A percentile compares a stretch with the other conserved stretches of the same genome.
Conservation (phyloP, 2,888 invertebrate species). For the Strigamia crassipes region DNA sequence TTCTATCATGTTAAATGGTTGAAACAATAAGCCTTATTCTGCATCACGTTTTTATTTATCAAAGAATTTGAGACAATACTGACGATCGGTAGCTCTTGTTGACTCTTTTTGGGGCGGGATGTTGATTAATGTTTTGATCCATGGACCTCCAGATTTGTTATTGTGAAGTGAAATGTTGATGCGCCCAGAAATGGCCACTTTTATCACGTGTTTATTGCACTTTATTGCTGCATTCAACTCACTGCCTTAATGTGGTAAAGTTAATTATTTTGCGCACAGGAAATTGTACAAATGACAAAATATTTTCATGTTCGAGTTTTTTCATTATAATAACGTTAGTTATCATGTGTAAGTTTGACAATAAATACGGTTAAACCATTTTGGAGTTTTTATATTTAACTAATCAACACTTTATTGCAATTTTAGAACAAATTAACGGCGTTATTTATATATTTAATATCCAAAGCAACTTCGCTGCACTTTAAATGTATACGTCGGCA, state of each 20-base stretch:
- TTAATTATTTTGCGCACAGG: not conserved
- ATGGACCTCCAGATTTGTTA: not conserved
- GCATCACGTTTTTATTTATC: not conserved
- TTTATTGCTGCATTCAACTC: not conserved
- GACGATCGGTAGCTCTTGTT: not conserved
- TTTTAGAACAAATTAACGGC: not conserved
- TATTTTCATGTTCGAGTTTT: not conserved
- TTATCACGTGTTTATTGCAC: not conserved
- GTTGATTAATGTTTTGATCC: not conserved
- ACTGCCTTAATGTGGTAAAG: not conserved
- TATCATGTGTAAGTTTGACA: not conserved
- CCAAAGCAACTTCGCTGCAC: too few species aligned
- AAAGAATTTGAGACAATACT: not conserved
- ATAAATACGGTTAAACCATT: not conserved
- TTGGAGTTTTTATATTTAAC: not conserved
- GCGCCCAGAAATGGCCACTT: not conserved
- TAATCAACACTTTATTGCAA: not conserved
- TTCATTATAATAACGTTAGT: not conserved
- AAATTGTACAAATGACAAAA: not conserved
- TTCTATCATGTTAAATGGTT: not conserved
- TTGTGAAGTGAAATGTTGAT: not conserved
- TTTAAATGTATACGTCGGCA: too few species aligned
- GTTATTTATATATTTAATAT: too few species aligned
- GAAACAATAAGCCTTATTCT: not conserved
- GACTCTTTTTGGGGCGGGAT: not conserved